Evolutionary conservation across 1,140 invertebrate genomes (phyloP).

Genomic region (Drosophila cardini): DNA sequence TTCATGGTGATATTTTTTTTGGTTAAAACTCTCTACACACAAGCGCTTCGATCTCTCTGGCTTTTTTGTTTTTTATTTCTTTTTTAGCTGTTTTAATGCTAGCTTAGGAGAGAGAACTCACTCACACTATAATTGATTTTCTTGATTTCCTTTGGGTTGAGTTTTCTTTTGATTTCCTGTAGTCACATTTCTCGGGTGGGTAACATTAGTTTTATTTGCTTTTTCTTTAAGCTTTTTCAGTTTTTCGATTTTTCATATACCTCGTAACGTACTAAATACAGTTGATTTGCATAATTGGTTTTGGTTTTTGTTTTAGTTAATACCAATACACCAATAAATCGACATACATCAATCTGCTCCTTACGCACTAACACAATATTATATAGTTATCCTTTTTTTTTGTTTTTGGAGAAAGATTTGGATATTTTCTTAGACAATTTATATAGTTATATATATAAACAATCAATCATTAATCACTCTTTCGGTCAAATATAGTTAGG

Average conservation of each 20-base stretch:
- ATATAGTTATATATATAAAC: slow-evolving; percentile 3
- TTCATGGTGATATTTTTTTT: slow-evolving; percentile 4
- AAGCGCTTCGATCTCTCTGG: slow-evolving; percentile 24
- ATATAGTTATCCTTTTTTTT: slow-evolving; percentile 21
- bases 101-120: slow-evolving; percentile 17
- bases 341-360: slow-evolving; percentile 54
- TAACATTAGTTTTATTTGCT: slow-evolving; percentile 71
- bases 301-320: slow-evolving; percentile 46
- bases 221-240: slow-evolving; percentile 28
- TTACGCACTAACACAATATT: slow-evolving; percentile 67
- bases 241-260: slow-evolving; percentile 11
- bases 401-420: slow-evolving; percentile 1
- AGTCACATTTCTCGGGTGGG: slow-evolving; percentile 60
- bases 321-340: slow-evolving; percentile 29
- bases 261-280: slow-evolving; percentile 68
- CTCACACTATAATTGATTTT: slow-evolving; percentile 4
- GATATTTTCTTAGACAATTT: slow-evolving; percentile 9
- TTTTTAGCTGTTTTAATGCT: slow-evolving; percentile 6
- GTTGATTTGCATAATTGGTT: slow-evolving; percentile 37
- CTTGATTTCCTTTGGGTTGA: slow-evolving; percentile 14
- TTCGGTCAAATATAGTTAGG: slow-evolving; percentile 15
- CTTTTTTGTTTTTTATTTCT: neutral
- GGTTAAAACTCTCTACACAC: slow-evolving; percentile 41
- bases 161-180: slow-evolving; percentile 35
- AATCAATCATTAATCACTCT: slow-evolving; percentile 13